Base-by-base conservation (phyloP, 2,113 vertebrate genomes). In the Salvelinus alpinus region DNA sequence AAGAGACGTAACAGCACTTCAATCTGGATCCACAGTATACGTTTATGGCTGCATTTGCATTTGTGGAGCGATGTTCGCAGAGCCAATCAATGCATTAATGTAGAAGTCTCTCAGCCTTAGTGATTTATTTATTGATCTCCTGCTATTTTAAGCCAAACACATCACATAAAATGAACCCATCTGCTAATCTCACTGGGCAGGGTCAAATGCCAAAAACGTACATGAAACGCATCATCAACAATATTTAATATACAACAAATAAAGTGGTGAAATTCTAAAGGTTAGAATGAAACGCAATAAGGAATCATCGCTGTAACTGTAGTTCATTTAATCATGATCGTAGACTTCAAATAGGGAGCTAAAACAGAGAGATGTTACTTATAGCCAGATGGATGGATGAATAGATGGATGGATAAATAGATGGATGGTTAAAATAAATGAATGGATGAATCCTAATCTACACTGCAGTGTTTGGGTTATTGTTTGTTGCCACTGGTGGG, bases 51-150 rank as follows among this genome's bases (percentile, higher is more conserved):
- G 54, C 54, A 20, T 57, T 57, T 20, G 3, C 18, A 6, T 57
- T 57, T 57, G 54, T 57, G 54, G 18, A 57, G 20, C 18, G 54
- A 57, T 20, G 18, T 57, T 57, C 13, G 6, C 22, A n/a, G 22
- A n/a, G n/a, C 9, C 62, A 22, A 64, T 25, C 20, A 22, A 25
- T 64, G 3, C 22, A 64, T 64, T 24, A 13, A 22, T 64, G 62
- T 11, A 64, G 22, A 22, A 57, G 24, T 14, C 64, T 9, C 64
- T 27, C 1, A 14, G 64, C 22, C 64, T 64, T 54, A 13, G 66
- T 14, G 62, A 44, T 73, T 70, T 64, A 44, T 73, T 71, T 64
- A 85, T 88, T 78, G 78, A 88, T 88, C 74, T 16, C 71, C 67
- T 69, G 64, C 14, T 73, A 25, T 83, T 59, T 86, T 79, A n/a